phyloP scores from a whole-genome alignment of 2,797 vertebrate genomes.

The Helarctos malayanus region DNA sequence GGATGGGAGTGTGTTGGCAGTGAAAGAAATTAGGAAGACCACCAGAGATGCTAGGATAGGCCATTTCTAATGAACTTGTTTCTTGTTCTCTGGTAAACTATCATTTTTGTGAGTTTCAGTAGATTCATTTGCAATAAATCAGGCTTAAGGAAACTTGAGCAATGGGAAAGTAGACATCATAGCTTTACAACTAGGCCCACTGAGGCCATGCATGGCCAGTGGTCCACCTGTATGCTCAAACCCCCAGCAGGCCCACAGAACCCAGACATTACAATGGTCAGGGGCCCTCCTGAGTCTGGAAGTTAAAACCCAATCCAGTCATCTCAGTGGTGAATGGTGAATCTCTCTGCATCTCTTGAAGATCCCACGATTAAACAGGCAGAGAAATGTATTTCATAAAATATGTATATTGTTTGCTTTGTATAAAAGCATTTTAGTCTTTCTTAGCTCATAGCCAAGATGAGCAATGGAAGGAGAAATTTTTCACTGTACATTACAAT shows the following conservation, averaged over 20 bases:
- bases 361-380: conserved; percentile 86
- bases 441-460: conserved; percentile 63
- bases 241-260: neutral
- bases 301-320: neutral
- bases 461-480: conserved; percentile 20
- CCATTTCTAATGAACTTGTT: neutral
- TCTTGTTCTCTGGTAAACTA: neutral
- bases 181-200: neutral
- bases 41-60: neutral
- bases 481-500: conserved; percentile 16
- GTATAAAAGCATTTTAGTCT: conserved; percentile 83
- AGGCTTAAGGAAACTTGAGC: neutral
- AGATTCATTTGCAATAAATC: neutral
- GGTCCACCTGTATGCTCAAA: neutral
- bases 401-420: conserved; percentile 86
- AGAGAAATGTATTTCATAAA: conserved; percentile 86
- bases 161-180: neutral
- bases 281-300: neutral
- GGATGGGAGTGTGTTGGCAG: neutral
- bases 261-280: neutral
- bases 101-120: neutral
- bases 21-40: neutral
- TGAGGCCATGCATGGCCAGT: accelerated
- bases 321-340: conserved; percentile 59
- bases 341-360: conserved; percentile 64